Evolutionary conservation across 2,888 invertebrate species (phyloP).

Genomic region (Nemurella pictetii): DNA sequence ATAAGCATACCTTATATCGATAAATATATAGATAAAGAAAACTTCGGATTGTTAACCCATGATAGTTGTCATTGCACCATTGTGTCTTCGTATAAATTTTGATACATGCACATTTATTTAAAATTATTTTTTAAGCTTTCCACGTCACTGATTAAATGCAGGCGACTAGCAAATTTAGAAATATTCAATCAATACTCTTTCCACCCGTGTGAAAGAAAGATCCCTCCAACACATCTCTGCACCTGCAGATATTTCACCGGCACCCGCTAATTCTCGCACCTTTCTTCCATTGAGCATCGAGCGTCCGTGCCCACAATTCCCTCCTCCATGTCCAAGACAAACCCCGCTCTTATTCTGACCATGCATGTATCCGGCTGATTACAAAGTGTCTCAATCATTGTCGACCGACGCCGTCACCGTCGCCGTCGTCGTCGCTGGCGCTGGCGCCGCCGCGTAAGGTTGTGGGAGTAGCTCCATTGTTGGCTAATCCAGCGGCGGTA

Average conservation of each 20-base stretch:
- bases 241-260: neutral
- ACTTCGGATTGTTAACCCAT: too few species aligned
- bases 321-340: neutral
- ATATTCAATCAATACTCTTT: too few species aligned
- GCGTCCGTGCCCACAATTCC: neutral
- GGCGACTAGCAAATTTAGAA: too few species aligned
- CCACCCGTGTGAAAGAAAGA: too few species aligned
- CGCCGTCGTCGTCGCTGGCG: neutral
- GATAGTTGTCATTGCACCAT: too few species aligned
- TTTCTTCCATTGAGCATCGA: neutral
- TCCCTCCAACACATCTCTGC: neutral
- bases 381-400: slow-evolving; percentile 4
- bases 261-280: neutral
- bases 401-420: neutral
- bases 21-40: too few species aligned
- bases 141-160: too few species aligned
- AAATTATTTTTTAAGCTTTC: too few species aligned
- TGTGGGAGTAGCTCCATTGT: slow-evolving; percentile 28
- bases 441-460: neutral
- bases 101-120: too few species aligned
- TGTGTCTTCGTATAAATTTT: too few species aligned
- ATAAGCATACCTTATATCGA: too few species aligned
- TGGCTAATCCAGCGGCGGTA: slow-evolving; percentile 6
- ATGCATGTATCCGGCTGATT: neutral
- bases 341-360: neutral